phyloP scores from a whole-genome alignment of 1,140 invertebrate species.

The Brachionus paranguensis region DNA sequence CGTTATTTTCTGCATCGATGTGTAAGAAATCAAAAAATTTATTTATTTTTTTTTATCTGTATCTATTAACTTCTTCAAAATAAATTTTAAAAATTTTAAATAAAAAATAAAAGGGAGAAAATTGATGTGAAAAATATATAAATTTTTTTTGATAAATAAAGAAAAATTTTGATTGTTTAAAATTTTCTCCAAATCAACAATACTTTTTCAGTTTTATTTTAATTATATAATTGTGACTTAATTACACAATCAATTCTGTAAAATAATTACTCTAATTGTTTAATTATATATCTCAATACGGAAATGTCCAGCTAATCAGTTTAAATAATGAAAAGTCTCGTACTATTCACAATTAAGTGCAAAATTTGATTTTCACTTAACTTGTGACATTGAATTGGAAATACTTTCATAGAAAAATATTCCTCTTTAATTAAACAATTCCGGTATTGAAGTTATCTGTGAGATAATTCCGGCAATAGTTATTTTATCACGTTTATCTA shows the following conservation, averaged over 20 bases:
- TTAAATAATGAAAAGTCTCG: background rate
- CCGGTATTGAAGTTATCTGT: conserved; percentile 6
- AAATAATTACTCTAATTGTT: background rate
- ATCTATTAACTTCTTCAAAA: too few relatives aligned
- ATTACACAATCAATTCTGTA: background rate
- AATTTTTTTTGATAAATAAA: too few relatives aligned
- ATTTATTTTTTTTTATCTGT: too few relatives aligned
- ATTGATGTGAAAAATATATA: too few relatives aligned
- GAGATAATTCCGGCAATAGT: conserved; percentile 36
- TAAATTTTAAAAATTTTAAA: too few relatives aligned
- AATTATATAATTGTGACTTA: background rate
- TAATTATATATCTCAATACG: background rate
- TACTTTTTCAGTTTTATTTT: background rate
- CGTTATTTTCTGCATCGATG: too few relatives aligned
- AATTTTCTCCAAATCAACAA: background rate
- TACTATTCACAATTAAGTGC: conserved; percentile 18
- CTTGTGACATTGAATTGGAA: background rate
- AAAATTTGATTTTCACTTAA: background rate
- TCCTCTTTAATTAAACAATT: conserved; percentile 26
- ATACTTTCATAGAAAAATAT: background rate
- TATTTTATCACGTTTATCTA: background rate
- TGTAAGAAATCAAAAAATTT: too few relatives aligned
- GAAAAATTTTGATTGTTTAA: background rate
- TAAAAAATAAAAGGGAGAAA: too few relatives aligned
- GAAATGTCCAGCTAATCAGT: background rate